Percentiles rank a stretch among this genome's conserved stretches.
Conservation (phyloP, 1,140 invertebrate species). For the Drosophila sproati region DNA sequence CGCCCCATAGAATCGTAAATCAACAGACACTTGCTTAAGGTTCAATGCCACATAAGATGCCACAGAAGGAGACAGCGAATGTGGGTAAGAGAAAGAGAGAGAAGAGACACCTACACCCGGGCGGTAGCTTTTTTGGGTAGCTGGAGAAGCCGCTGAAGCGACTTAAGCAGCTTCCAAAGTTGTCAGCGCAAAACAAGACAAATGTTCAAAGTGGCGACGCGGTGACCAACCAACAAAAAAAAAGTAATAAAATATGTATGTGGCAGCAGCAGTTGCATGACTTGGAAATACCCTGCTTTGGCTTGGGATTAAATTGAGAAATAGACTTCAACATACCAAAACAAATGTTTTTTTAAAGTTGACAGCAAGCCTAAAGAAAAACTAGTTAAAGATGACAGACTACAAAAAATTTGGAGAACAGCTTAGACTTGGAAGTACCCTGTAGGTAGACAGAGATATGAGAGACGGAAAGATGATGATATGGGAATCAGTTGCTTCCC, state of each 20-base stretch:
- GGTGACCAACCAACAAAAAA: conserved; percentile 44
- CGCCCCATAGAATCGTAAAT: conserved; percentile 45
- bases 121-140: conserved; percentile 38
- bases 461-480: no score
- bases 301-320: no score
- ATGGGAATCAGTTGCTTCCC: no score
- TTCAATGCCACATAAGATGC: conserved; percentile 72
- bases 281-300: conserved; percentile 5
- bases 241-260: conserved; percentile 1
- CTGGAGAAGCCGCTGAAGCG: conserved; percentile 30
- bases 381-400: no score
- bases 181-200: conserved; percentile 81
- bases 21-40: conserved; percentile 26
- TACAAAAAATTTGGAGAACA: no score
- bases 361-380: no score
- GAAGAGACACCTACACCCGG: conserved; percentile 60
- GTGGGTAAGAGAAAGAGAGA: neutral
- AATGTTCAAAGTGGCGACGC: conserved; percentile 69
- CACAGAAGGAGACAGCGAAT: conserved; percentile 19
- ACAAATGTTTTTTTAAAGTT: no score
- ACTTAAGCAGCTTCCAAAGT: conserved; percentile 78
- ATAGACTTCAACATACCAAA: no score
- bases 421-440: no score
- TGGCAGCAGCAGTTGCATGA: neutral
- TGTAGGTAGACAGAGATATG: no score